phyloP scores from a whole-genome alignment of 2,113 vertebrate species.

The Pontoporia blainvillei region DNA sequence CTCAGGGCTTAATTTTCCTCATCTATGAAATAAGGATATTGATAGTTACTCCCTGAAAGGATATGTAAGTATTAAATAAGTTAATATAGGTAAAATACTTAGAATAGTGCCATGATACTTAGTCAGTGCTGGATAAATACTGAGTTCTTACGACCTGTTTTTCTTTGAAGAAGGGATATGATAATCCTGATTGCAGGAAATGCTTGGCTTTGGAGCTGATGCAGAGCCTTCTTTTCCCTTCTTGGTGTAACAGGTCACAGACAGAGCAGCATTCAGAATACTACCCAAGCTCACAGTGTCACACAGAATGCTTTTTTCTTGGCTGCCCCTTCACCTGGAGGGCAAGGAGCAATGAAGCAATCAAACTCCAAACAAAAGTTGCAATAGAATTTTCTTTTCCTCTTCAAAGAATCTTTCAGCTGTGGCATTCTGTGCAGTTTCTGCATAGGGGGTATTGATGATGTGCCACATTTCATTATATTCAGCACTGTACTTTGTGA shows the following conservation, averaged over 20 bases:
- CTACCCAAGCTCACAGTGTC: neutral
- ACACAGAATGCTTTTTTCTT: neutral
- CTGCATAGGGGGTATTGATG: constrained; percentile 65
- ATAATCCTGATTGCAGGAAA: neutral
- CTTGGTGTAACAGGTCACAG: neutral
- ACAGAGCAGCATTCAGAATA: neutral
- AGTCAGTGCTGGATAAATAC: neutral
- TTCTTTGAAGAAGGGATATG: neutral
- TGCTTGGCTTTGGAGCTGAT: neutral
- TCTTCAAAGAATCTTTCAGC: constrained; percentile 60
- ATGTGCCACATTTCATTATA: constrained; percentile 76
- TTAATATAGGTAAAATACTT: neutral
- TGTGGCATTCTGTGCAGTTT: constrained; percentile 68
- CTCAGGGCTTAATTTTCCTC: neutral
- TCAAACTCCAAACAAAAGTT: constrained; percentile 66
- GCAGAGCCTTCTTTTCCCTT: neutral
- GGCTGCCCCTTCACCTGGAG: constrained; percentile 33
- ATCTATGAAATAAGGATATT: neutral
- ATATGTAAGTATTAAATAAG: neutral
- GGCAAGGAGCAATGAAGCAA: constrained; percentile 56
- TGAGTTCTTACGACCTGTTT: neutral
- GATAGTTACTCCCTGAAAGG: neutral
- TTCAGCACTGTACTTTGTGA: constrained; percentile 66
- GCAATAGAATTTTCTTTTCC: constrained; percentile 55
- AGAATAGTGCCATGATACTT: neutral